Evolutionary conservation across 2,888 invertebrate genomes (phyloP).

Genomic region (Napeogenes inachia): DNA sequence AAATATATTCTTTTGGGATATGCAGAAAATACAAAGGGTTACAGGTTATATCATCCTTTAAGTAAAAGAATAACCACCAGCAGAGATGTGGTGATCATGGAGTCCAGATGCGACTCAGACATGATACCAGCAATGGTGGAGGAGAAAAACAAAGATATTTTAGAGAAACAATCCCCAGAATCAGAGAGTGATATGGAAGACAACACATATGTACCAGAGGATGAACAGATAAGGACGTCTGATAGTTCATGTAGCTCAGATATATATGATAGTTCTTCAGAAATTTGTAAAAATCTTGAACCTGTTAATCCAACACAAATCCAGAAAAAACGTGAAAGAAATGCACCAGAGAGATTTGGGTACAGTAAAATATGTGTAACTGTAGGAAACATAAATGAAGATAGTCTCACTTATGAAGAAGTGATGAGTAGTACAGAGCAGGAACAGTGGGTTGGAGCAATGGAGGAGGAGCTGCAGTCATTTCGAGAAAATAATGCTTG

Average conservation of each 20-base stretch:
- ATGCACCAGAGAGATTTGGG: not conserved
- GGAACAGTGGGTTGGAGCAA: constrained; percentile 27
- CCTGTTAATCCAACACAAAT: not conserved
- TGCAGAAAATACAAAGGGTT: constrained; percentile 32
- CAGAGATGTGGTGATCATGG: constrained; percentile 28
- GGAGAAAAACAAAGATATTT: not conserved
- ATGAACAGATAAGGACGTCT: not conserved
- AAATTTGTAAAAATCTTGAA: not conserved
- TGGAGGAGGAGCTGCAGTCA: constrained; percentile 28
- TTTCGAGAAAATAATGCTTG: constrained; percentile 31
- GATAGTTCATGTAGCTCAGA: not conserved
- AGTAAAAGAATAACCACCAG: constrained; percentile 20
- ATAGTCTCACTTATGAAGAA: constrained; percentile 11
- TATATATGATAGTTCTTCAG: not conserved
- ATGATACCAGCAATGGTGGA: constrained; percentile 1
- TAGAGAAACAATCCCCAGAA: not conserved
- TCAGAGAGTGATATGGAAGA: not conserved
- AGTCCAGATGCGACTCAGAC: constrained; percentile 4
- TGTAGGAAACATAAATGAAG: constrained; percentile 4
- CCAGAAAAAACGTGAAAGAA: not conserved
- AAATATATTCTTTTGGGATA: constrained; percentile 18
- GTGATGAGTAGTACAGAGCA: constrained; percentile 13
- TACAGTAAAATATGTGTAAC: constrained; percentile 2
- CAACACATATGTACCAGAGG: not conserved
- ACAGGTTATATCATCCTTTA: constrained; percentile 28